Evolutionary conservation across 2,113 vertebrate species (phyloP).

Genomic region (Zosterops hypoxanthus): DNA sequence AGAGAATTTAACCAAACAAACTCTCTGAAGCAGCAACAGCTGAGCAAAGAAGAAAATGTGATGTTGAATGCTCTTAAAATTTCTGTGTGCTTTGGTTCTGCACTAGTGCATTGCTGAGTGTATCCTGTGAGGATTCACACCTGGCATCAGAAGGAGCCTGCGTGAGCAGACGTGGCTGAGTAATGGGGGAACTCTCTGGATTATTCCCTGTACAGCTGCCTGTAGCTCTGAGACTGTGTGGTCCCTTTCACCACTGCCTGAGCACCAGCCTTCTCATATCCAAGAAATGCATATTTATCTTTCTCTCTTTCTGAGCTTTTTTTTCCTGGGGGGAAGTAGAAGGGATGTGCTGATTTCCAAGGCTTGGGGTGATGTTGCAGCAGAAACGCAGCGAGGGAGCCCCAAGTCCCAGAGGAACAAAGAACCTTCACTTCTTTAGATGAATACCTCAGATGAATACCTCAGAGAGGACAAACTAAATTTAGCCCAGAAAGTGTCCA

Average conservation of each 20-base stretch:
- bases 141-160: rapidly evolving
- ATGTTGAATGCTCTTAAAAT: too few relatives aligned
- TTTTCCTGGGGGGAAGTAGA: background rate
- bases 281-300: background rate
- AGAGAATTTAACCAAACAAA: background rate
- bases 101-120: background rate
- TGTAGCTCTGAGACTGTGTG: background rate
- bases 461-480: background rate
- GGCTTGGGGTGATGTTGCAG: background rate
- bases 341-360: background rate
- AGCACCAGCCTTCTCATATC: background rate
- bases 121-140: background rate
- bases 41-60: background rate
- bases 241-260: background rate
- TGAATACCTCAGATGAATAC: background rate
- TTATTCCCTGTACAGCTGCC: background rate
- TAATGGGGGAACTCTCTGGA: background rate
- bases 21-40: background rate
- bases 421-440: background rate
- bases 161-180: rapidly evolving
- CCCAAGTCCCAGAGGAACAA: background rate
- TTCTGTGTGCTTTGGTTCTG: background rate
- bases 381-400: background rate
- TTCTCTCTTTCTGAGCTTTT: background rate
- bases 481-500: background rate